phyloP scores from a whole-genome alignment of 1,140 invertebrate species.

The Trinorchestia longiramus region DNA sequence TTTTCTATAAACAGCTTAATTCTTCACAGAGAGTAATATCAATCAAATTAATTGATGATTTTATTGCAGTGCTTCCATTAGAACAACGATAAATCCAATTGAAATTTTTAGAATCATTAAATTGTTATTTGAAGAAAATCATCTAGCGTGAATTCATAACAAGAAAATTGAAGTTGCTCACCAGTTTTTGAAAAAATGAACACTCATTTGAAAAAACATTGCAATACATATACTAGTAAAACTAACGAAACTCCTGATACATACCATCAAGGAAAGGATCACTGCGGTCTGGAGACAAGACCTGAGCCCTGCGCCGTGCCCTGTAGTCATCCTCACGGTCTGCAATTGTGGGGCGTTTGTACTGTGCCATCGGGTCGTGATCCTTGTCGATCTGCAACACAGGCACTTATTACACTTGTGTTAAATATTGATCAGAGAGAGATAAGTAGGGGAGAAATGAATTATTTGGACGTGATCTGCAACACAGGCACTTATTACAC shows the following conservation, averaged over 20 bases:
- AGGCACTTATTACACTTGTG: background rate
- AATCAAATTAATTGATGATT: too few species aligned
- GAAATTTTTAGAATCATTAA: too few species aligned
- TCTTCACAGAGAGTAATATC: too few species aligned
- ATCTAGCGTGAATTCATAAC: background rate
- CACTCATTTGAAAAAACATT: background rate
- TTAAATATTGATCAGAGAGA: constrained; percentile 46
- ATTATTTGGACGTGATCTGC: constrained; percentile 11
- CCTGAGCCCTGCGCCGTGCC: constrained; percentile 85
- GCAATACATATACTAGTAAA: background rate
- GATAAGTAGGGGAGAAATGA: constrained; percentile 59
- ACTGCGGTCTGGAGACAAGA: constrained; percentile 94
- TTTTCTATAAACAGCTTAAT: background rate
- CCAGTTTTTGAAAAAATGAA: background rate
- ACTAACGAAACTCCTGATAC: constrained; percentile 68
- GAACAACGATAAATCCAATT: too few species aligned
- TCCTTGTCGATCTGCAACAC: constrained; percentile 84
- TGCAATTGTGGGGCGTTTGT: constrained; percentile 88
- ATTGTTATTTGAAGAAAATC: background rate
- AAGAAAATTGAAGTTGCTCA: background rate
- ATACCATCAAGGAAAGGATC: constrained; percentile 98
- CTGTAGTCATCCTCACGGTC: constrained; percentile 97
- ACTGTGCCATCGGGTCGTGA: constrained; percentile 96
- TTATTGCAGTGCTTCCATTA: too few species aligned
- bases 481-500: too few species aligned